Evolutionary conservation across 2,113 vertebrate genomes (phyloP), one percentile per base, ranked within the genome.

Genomic region (Pterophyllum scalare): DNA sequence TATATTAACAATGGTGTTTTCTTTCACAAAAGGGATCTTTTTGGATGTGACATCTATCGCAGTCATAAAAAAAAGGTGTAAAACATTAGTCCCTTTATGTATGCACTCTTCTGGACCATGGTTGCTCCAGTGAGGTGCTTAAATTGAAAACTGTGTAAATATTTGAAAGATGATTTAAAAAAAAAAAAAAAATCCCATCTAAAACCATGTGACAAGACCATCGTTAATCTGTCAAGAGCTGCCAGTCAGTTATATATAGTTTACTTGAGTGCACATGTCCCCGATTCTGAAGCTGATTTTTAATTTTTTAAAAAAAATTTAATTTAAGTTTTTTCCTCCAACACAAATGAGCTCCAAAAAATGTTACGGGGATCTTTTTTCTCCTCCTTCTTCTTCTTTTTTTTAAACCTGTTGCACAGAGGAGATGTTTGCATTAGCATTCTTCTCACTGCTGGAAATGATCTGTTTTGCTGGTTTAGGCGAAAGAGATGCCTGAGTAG

Each of bases 1-100:
- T 88, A 81, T 85, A 91, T 93, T 92, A 93, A 90, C 89, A 82
- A 78, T 72, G n/a, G 80, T 59, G 57, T 76, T 77, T 89, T 81
- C 78, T 77, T 88, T 84, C 83, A 89, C 81, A 77, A 87, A 90
- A 86, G 75, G 43, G 46, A 86, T 87, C 80, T 87, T 62, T 92
- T 87, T 70, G 52, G 76, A 59, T 79, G 77, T 87, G 85, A 88
- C 87, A 82, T 84, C 59, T 46, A 65, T 52, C 43, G 64, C 70
- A 86, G 83, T 76, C 74, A 52, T 33, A 54, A 49, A 49, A 57
- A 57, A 15, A 24, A 76, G 64, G 82, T 77, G 56, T 46, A 67
- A 64, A 76, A 81, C 57, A 88, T 83, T 40, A 52, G 58, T 79
- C n/a, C 72, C 64, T 28, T 62, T 57, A 33, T 17, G 20, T 33